Base-by-base conservation (phyloP, 2,797 vertebrate genomes). In the Syngnathus acus region DNA sequence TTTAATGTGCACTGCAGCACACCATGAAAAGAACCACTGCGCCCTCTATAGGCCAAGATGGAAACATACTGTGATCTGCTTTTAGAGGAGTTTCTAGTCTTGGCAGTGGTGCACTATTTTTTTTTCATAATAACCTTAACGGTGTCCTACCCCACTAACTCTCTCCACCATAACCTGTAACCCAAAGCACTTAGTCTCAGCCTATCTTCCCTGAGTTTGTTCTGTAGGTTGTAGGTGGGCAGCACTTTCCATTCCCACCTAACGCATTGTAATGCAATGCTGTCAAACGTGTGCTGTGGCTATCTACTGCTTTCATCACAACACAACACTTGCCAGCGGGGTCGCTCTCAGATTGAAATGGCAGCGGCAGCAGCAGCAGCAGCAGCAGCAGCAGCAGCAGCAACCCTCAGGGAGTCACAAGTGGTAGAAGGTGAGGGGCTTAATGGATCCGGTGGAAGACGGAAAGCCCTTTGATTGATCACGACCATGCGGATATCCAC, bases 351-450 rank as follows among this genome's bases (percentile, higher is more conserved):
- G 68, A 71, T 58, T 75, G 66, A 82, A 80, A 79, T 66, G 68
- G 66, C 73, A 66, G 68, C 55, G 7, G 65, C 37, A 66, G 68
- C 55, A 9, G 65, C 37, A 79, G n/a, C n/a, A n/a, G n/a, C n/a
- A n/a, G n/a, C n/a, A n/a, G n/a, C n/a, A n/a, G 66, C 73, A 66
- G 68, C 55, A 9, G 65, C 37, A 66, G 68, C 55, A 9, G 65
- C 37, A 79, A 80, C 82, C 78, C 80, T 72, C 19, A 71, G 71
- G 69, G 73, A 79, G 68, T 55, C 55, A 68, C 65, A 77, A 77
- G 77, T 71, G 71, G 64, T 65, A 65, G 57, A 54, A 54, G 26
- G 64, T 48, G 66, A 62, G 53, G 21, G 59, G 71, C 5, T 4
- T 23, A 26, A 66, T 16, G 50, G 66, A 63, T 66, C 42, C 59